Evolutionary conservation across 2,888 invertebrate genomes (phyloP).

Genomic region (Melinaea menophilus): DNA sequence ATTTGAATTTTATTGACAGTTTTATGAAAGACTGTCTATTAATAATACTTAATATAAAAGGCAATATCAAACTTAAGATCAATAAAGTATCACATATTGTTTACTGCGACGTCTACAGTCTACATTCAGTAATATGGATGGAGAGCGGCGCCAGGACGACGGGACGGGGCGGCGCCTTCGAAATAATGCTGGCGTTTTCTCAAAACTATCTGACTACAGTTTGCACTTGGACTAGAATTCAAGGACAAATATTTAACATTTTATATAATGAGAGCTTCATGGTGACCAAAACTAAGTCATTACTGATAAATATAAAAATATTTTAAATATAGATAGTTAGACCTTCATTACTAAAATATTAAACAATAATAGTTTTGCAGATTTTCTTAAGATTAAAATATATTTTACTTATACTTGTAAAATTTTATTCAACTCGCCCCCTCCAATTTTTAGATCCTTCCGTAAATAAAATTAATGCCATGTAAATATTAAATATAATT

Average conservation of each 20-base stretch:
- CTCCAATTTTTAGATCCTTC: no score
- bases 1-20: neutral
- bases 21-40: neutral
- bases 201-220: conserved; percentile 28
- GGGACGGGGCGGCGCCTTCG: conserved; percentile 46
- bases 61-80: conserved; percentile 19
- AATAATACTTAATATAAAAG: conserved; percentile 1
- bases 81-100: conserved; percentile 26
- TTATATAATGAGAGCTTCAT: no score
- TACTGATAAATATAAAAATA: no score
- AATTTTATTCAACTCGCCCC: no score
- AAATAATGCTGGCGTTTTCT: conserved; percentile 34
- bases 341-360: no score
- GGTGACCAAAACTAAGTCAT: no score
- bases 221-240: conserved; percentile 27
- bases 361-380: no score
- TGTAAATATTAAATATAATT: no score
- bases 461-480: no score
- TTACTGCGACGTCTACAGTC: conserved; percentile 19
- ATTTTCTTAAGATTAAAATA: no score
- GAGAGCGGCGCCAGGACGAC: conserved; percentile 38
- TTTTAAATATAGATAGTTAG: no score
- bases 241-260: conserved; percentile 21
- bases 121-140: conserved; percentile 26
- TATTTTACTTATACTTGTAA: no score